Evolutionary conservation across 92 coral and sea anemone species (phyloP).

Genomic region (Epizoanthus fatuus): DNA sequence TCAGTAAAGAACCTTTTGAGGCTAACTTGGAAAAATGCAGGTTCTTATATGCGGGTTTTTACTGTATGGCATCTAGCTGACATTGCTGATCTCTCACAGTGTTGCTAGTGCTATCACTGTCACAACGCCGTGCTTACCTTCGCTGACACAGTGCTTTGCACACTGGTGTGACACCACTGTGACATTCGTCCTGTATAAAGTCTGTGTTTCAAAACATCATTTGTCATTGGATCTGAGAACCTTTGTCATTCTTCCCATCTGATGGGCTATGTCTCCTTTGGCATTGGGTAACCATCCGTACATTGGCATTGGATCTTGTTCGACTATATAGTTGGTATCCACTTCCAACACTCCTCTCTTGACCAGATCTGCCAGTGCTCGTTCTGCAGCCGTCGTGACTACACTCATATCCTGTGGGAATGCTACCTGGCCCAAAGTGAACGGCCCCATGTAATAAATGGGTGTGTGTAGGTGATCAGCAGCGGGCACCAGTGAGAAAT

Average conservation of each 20-base stretch:
- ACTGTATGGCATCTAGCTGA: no score
- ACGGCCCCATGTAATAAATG: slow-evolving; percentile 65
- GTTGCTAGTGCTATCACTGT: no score
- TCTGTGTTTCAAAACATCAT: no score
- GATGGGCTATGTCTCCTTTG: slow-evolving; percentile 29
- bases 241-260: slow-evolving; percentile 39
- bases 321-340: slow-evolving; percentile 7
- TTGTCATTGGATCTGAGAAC: neutral
- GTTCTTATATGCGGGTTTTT: no score
- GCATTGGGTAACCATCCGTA: slow-evolving; percentile 40
- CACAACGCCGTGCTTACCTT: no score
- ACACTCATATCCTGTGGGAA: slow-evolving; percentile 52
- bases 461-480: slow-evolving; percentile 13
- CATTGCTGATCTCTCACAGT: no score
- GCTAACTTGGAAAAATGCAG: no score
- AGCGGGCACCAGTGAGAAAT: slow-evolving; percentile 44
- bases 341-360: slow-evolving; percentile 39
- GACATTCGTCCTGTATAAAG: no score
- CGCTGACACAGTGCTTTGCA: no score
- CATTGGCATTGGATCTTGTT: slow-evolving; percentile 43
- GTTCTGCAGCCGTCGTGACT: slow-evolving; percentile 54
- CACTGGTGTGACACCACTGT: no score
- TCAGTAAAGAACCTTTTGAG: no score
- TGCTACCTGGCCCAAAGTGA: slow-evolving; percentile 40
- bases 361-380: slow-evolving; percentile 34